These are phyloP conservation scores for Festucalex cinctus DNA, from an alignment of 2,113 vertebrate species.

Conservation along the genomic window DNA sequence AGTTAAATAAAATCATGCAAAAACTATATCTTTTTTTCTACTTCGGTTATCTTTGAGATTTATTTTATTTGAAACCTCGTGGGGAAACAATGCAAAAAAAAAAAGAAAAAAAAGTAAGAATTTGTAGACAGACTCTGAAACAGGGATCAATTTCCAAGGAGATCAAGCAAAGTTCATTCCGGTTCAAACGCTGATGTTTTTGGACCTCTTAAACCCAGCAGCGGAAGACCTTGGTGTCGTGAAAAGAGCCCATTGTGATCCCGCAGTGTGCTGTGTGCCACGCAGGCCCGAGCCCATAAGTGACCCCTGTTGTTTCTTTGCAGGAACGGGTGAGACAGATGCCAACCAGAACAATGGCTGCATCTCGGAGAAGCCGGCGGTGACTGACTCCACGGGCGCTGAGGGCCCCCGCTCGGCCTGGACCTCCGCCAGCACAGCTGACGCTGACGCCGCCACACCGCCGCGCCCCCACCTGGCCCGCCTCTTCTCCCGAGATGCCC, in stretches of 20 bases:
- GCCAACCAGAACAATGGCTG: conserved; percentile 92
- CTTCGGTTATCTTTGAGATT: too few relatives aligned
- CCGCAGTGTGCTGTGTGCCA: conserved; percentile 73
- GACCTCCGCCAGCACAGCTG: conserved; percentile 83
- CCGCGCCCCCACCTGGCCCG: conserved; percentile 97
- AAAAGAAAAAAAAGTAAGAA: too few relatives aligned
- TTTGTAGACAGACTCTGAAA: neutral
- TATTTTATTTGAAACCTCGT: too few relatives aligned
- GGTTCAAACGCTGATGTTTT: conserved; percentile 11
- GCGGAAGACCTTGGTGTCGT: conserved; percentile 39
- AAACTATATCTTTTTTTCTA: too few relatives aligned
- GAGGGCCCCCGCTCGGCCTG: conserved; percentile 81
- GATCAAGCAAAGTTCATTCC: conserved; percentile 4
- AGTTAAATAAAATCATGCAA: too few relatives aligned
- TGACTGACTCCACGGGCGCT: conserved; percentile 90
- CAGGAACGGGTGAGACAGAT: conserved; percentile 90
- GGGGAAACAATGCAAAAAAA: too few relatives aligned
- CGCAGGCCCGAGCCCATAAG: conserved; percentile 83
- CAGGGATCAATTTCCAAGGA: neutral
- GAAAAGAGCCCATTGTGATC: conserved; percentile 80
- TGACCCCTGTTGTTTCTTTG: conserved; percentile 88
- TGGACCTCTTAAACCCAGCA: conserved; percentile 18
- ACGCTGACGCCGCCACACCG: conserved; percentile 68
- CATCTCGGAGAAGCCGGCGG: conserved; percentile 83
- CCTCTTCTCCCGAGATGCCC: conserved; percentile 99